Conservation (phyloP, 2,888 invertebrate species). For the Dasysyrphus albostriatus region DNA sequence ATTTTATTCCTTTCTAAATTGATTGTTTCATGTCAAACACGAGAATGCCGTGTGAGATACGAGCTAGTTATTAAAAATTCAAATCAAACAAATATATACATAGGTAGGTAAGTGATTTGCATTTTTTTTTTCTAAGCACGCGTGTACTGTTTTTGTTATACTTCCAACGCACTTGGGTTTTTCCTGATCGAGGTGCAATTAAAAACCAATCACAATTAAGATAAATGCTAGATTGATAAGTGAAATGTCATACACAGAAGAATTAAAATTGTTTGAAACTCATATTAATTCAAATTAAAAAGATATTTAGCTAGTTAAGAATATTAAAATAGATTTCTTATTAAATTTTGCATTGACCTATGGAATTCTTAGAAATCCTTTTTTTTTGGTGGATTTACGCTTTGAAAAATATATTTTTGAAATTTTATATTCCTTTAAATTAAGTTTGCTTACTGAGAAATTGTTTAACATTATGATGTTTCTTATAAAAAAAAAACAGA, state of each 20-base stretch:
- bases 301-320: too few species aligned
- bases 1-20: background rate
- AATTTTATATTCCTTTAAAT: too few species aligned
- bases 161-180: slow-evolving; percentile 14
- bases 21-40: slow-evolving; percentile 13
- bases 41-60: slow-evolving; percentile 19
- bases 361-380: too few species aligned
- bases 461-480: too few species aligned
- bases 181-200: slow-evolving; percentile 30
- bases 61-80: slow-evolving; percentile 17
- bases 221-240: slow-evolving; percentile 19
- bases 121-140: slow-evolving; percentile 34
- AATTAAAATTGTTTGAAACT: background rate
- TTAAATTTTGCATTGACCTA: too few species aligned
- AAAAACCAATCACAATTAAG: slow-evolving; percentile 47
- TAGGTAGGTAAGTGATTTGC: slow-evolving; percentile 53
- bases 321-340: too few species aligned
- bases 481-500: too few species aligned
- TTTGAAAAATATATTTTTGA: too few species aligned
- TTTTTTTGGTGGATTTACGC: too few species aligned
- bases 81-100: slow-evolving; percentile 10
- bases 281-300: background rate
- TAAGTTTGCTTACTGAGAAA: too few species aligned
- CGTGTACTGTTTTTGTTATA: slow-evolving; percentile 12
- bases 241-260: background rate